Evolutionary conservation across 2,113 vertebrate genomes (phyloP).

Genomic region (Dipodomys merriami): DNA sequence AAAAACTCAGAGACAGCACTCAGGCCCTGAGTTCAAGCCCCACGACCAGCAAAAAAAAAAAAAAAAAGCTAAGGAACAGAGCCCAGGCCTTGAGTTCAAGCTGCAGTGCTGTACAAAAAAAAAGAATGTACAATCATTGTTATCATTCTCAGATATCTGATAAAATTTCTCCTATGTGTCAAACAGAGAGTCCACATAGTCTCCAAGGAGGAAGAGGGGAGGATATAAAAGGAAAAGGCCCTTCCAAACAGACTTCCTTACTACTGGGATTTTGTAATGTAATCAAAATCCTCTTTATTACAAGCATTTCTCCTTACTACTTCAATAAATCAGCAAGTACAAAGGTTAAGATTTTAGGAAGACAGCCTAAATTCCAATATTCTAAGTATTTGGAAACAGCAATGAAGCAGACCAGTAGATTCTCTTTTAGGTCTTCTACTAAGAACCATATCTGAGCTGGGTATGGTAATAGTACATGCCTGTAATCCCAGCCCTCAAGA

Average conservation of each 20-base stretch:
- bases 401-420: background rate
- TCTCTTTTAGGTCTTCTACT: background rate
- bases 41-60: too few relatives aligned
- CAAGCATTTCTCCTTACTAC: background rate
- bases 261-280: background rate
- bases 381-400: background rate
- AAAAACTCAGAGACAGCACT: too few relatives aligned
- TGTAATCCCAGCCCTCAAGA: too few relatives aligned
- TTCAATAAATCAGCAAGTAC: constrained; percentile 20
- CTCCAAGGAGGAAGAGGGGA: background rate
- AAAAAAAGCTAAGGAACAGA: too few relatives aligned
- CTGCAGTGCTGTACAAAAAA: too few relatives aligned
- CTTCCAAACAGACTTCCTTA: background rate
- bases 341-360: constrained; percentile 28
- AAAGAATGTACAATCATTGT: background rate
- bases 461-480: too few relatives aligned
- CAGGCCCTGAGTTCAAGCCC: too few relatives aligned
- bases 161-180: background rate
- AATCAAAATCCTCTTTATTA: background rate
- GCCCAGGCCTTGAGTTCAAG: too few relatives aligned
- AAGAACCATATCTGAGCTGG: background rate
- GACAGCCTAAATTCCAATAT: background rate
- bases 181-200: background rate
- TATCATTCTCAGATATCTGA: background rate
- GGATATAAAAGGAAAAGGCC: background rate